Percentiles rank a stretch among this genome's conserved stretches.
phyloP scores from a whole-genome alignment of 2,888 invertebrate genomes.

The Drosophila austrosaltans region DNA sequence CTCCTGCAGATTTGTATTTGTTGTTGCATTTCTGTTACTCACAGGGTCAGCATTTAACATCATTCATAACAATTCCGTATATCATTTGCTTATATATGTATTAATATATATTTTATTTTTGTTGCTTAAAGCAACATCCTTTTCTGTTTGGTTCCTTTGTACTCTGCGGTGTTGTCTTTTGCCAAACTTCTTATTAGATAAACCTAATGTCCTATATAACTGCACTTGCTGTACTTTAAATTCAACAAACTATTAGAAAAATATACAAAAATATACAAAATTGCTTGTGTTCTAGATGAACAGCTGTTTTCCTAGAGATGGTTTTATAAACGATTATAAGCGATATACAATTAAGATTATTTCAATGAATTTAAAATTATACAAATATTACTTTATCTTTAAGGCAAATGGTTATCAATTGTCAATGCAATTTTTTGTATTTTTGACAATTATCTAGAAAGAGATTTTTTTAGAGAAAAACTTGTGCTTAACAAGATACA shows the following conservation, averaged over 20 bases:
- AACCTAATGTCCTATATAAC: background rate
- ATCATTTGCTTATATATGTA: background rate
- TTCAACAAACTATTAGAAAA: background rate
- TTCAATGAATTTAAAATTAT: background rate
- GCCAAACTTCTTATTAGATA: background rate
- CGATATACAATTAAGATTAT: background rate
- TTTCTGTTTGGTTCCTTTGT: background rate
- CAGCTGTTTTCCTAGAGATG: slow-evolving; percentile 3
- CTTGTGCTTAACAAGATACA: no score
- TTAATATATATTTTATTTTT: background rate
- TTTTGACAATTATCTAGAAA: no score
- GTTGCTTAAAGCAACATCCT: slow-evolving; percentile 1
- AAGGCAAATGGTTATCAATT: no score
- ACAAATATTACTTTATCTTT: background rate
- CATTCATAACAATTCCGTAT: slow-evolving; percentile 3
- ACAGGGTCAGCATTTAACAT: background rate
- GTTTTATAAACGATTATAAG: background rate
- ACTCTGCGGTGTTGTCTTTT: background rate
- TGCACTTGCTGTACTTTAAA: background rate
- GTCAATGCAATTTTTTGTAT: no score
- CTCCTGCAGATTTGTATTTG: background rate
- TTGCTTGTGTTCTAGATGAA: background rate
- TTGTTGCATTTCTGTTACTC: background rate
- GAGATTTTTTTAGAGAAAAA: no score
- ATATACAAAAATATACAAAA: slow-evolving; percentile 11